Evolutionary conservation across 2,888 invertebrate genomes (phyloP).

Genomic region (Rapana venosa): DNA sequence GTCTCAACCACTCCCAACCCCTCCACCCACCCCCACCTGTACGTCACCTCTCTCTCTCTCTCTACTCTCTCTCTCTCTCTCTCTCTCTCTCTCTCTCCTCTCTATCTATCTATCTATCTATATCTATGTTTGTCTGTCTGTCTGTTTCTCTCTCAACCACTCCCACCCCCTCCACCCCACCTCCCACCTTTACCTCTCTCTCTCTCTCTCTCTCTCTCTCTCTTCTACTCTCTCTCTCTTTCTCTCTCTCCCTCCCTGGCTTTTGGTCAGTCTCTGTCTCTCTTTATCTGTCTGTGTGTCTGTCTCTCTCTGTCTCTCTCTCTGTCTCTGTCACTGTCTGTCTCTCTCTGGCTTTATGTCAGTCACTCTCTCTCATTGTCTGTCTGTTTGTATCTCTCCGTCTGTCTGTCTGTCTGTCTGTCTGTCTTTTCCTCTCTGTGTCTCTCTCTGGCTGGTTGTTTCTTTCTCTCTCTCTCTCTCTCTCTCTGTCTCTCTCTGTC

Average conservation of each 20-base stretch:
- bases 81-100: neutral
- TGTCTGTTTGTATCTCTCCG: neutral
- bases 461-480: neutral
- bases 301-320: slow-evolving; percentile 2
- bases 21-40: neutral
- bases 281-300: neutral
- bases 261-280: neutral
- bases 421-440: neutral
- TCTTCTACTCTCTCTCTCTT: no score
- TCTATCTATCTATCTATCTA: neutral
- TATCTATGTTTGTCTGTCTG: neutral
- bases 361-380: neutral
- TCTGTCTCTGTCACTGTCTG: neutral
- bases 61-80: neutral
- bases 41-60: neutral
- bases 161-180: neutral
- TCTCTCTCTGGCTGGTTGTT: neutral
- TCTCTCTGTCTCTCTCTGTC: neutral
- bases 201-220: no score
- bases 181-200: no score
- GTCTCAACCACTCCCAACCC: neutral
- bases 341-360: no score
- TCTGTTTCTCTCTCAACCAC: neutral
- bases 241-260: neutral
- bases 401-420: neutral